These are phyloP conservation scores for Opisthograptis luteolata DNA, from an alignment of 2,888 invertebrate species.

Conservation along the genomic window DNA sequence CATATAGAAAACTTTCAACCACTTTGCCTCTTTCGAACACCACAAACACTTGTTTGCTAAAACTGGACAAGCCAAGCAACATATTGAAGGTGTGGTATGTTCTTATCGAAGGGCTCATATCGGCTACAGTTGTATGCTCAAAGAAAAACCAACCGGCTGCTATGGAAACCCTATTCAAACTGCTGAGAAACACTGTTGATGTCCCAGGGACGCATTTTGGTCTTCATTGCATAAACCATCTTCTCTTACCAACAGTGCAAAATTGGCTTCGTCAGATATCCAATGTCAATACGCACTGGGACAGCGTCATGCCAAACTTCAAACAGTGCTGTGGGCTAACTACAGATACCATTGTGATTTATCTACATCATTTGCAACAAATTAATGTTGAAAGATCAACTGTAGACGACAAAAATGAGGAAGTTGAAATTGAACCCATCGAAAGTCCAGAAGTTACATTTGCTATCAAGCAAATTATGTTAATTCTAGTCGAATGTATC, in stretches of 20 bases:
- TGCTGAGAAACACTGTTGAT: slow-evolving; percentile 90
- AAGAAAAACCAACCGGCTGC: slow-evolving; percentile 95
- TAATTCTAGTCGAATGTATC: slow-evolving; percentile 95
- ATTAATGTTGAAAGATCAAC: slow-evolving; percentile 72
- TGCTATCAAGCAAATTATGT: slow-evolving; percentile 92
- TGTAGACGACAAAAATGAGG: slow-evolving; percentile 68
- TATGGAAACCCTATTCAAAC: slow-evolving; percentile 93
- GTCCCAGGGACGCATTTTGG: slow-evolving; percentile 95
- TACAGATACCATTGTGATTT: slow-evolving; percentile 95
- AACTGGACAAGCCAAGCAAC: slow-evolving; percentile 91
- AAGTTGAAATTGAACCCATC: slow-evolving; percentile 76
- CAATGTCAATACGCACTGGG: slow-evolving; percentile 89
- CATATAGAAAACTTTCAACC: slow-evolving; percentile 85
- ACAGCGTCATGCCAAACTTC: slow-evolving; percentile 93
- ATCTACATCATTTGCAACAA: slow-evolving; percentile 90
- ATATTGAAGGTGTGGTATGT: slow-evolving; percentile 96
- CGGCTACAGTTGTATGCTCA: slow-evolving; percentile 92
- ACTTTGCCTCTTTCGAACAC: slow-evolving; percentile 76
- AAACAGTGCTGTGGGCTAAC: slow-evolving; percentile 97
- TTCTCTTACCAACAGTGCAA: slow-evolving; percentile 96
- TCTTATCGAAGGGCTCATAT: slow-evolving; percentile 93
- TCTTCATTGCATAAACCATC: slow-evolving; percentile 95
- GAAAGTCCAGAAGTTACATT: slow-evolving; percentile 86
- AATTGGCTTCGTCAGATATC: slow-evolving; percentile 93
- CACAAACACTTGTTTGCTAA: slow-evolving; percentile 83